Percentiles rank a stretch among this genome's conserved stretches.
Conservation (phyloP, 2,113 vertebrate genomes). For the Paracanthobrama guichenoti region DNA sequence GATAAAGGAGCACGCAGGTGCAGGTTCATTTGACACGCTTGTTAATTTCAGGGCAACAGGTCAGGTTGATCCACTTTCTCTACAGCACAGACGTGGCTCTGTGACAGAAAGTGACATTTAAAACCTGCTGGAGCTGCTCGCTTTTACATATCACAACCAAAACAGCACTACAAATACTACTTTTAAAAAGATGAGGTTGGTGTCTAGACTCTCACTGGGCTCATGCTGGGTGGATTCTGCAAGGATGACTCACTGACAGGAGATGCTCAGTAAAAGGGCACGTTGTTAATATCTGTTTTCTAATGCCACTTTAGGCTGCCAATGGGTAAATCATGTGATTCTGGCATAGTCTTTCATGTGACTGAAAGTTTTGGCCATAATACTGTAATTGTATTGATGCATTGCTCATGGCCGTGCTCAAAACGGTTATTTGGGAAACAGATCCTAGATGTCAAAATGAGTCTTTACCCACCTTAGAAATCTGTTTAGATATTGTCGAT, state of each 20-base stretch:
- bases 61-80: conserved; percentile 70
- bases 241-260: conserved; percentile 41
- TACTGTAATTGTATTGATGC: not conserved
- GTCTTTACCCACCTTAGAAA: conserved; percentile 81
- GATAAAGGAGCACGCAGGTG: not conserved
- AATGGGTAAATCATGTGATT: conserved; percentile 49
- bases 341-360: conserved; percentile 15
- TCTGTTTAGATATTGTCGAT: conserved; percentile 85
- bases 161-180: conserved; percentile 48
- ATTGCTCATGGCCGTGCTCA: not conserved
- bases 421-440: not conserved
- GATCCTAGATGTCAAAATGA: not conserved
- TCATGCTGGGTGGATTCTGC: conserved; percentile 6
- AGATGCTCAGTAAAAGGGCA: conserved; percentile 46
- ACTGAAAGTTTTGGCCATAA: not conserved
- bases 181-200: conserved; percentile 54
- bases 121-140: conserved; percentile 50
- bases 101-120: conserved; percentile 51
- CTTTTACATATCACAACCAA: conserved; percentile 39
- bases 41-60: conserved; percentile 74
- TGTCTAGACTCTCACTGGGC: conserved; percentile 47
- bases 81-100: conserved; percentile 50
- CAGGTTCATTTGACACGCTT: conserved; percentile 69
- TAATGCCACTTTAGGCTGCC: conserved; percentile 20
- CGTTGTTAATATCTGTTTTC: conserved; percentile 39